Evolutionary conservation across 2,797 vertebrate species (phyloP), one percentile per base, ranked within the genome.

Genomic region (Melanotaenia trifasciata): DNA sequence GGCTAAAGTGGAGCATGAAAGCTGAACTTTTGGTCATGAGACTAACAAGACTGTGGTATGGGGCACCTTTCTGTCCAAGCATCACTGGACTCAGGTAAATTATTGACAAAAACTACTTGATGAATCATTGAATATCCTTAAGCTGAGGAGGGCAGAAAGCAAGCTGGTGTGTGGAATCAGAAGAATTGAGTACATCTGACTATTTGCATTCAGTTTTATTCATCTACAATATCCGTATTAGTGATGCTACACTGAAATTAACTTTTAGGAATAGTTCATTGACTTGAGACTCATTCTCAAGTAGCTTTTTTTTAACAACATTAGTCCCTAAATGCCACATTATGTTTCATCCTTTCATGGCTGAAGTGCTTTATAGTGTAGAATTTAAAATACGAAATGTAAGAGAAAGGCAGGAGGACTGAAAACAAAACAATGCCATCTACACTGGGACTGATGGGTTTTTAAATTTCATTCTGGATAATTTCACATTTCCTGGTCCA

Each of bases 21-120:
- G 71, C 54, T 36, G 60, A 70, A 67, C 60, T 43, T 70, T 79
- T 14, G 20, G 65, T 66, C 33, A 74, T 33, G 57, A 69, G 54
- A 58, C 38, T 64, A 35, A 36, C 5, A 58, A 47, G 64, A 64
- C 33, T 38, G 53, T 18, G 59, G 36, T 56, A 72, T n/a, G 35
- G 62, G 51, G 22, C 47, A 72, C 4, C 26, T 57, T 50, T 69
- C 35, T 60, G 38, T 60, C 33, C 58, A 67, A 40, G 43, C 28
- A 30, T 64, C 13, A 13, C 64, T 24, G 50, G 13, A 72, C 36
- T 57, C 50, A n/a, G 54, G 57, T 53, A n/a, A 72, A 68, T 71
- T n/a, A 67, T 63, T 76, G 66, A 81, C 58, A 54, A 64, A 67
- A 4, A 12, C 43, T 51, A 22, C 63, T 26, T 28, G 10, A 28